Percentiles rank a stretch among this genome's conserved stretches.
These are phyloP conservation scores for Gallinago paraguaiae DNA, from an alignment of 2,113 vertebrate genomes.

Conservation along the genomic window DNA sequence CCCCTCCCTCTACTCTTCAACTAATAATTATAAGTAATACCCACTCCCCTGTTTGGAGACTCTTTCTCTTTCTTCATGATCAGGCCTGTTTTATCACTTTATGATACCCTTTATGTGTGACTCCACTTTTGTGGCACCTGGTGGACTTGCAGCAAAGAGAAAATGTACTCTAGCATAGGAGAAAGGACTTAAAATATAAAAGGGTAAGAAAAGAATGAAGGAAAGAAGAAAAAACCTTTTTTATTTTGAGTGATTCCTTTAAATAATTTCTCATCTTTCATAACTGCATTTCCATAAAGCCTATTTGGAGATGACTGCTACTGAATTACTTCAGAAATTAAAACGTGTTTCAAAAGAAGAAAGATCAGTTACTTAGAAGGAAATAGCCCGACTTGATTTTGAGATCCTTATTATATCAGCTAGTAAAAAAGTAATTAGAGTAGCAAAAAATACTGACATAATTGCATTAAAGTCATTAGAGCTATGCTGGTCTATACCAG, in stretches of 20 bases:
- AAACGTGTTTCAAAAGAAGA: background rate
- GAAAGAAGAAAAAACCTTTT: fast-evolving
- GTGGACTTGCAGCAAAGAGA: background rate
- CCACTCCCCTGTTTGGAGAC: background rate
- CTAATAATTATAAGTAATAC: background rate
- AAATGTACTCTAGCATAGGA: background rate
- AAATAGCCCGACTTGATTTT: background rate
- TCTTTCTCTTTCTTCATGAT: background rate
- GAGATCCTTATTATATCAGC: background rate
- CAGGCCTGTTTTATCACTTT: background rate
- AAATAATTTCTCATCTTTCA: background rate
- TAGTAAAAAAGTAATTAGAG: background rate
- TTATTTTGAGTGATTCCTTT: background rate
- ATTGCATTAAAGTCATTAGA: background rate
- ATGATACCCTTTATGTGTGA: background rate
- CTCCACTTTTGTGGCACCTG: background rate
- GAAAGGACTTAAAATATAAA: background rate
- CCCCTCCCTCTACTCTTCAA: background rate
- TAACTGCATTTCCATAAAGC: background rate
- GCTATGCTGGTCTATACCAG: background rate
- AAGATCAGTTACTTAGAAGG: background rate
- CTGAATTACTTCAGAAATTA: background rate
- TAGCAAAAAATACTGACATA: background rate
- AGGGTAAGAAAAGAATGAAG: background rate
- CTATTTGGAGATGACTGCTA: background rate